phyloP scores from a whole-genome alignment of 2,888 invertebrate species.

The Eumerus sabulonum region DNA sequence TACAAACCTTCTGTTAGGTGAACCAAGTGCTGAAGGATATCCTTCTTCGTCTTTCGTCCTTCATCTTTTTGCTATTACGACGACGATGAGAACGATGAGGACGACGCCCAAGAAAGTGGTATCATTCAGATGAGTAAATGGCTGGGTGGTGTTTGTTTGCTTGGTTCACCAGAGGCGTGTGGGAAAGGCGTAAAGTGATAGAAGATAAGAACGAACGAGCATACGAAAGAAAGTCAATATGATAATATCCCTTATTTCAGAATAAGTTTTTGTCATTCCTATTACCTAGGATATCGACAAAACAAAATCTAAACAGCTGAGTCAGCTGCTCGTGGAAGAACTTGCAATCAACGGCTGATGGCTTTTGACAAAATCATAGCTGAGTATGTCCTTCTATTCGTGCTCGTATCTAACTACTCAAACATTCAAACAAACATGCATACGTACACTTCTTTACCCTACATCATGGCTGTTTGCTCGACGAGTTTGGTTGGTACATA shows the following conservation, averaged over 20 bases:
- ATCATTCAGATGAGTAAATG: neutral
- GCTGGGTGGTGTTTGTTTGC: neutral
- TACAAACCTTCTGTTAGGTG: conserved; percentile 57
- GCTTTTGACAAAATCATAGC: conserved; percentile 59
- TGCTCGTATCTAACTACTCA: too few species aligned
- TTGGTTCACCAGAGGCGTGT: too few species aligned
- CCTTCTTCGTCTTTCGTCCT: conserved; percentile 10
- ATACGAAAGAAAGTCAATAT: conserved; percentile 31
- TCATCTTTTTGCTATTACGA: neutral
- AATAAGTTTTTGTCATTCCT: conserved; percentile 54
- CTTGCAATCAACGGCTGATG: conserved; percentile 62
- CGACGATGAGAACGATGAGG: neutral
- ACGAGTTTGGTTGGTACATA: conserved; percentile 1
- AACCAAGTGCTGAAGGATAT: conserved; percentile 56
- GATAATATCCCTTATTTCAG: conserved; percentile 62
- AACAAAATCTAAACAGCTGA: conserved; percentile 63
- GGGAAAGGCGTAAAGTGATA: too few species aligned
- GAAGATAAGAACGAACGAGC: too few species aligned
- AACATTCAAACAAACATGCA: too few species aligned
- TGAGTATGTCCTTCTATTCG: conserved; percentile 32
- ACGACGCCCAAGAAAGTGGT: neutral
- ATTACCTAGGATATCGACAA: conserved; percentile 58
- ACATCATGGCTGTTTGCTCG: neutral
- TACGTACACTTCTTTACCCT: conserved; percentile 4
- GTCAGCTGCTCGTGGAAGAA: conserved; percentile 58